Evolutionary conservation across 2,888 invertebrate genomes (phyloP), one percentile per base, ranked within the genome.

Genomic region (Agrenia bidenticulata): DNA sequence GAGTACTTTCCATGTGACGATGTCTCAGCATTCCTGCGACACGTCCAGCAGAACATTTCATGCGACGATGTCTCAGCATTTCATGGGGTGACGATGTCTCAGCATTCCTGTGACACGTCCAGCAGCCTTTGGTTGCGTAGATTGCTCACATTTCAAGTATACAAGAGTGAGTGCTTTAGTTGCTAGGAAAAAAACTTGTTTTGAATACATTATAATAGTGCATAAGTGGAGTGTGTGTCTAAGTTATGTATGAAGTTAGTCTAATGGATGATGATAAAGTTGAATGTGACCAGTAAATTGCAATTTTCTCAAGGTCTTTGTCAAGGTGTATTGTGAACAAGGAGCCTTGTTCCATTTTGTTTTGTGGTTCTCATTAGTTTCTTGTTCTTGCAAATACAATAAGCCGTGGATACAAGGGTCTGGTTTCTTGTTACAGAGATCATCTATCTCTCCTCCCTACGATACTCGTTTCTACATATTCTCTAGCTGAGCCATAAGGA

Each of bases 241-340:
- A 45, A 19, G 4, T 45, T 45, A 19, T 45, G n/a, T n/a, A 45
- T 45, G 45, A 17, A 4, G 45, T 17, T 19, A 19, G 15, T 15
- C 7, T 11, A 45, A 5, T 45, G 45, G 45, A 45, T 45, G 45
- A 45, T 45, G 45, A 45, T 45, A 5, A 15, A 5, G 45, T 45
- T 45, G 45, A 45, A 45, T 45, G n/a, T 45, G 45, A 45, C 45
- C 45, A 45, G 15, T 45, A 45, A 45, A 45, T 45, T 57, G 41
- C 41, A 57, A 21, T 57, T 2, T 39, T 55, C 32, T 57, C 56
- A 57, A 57, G 56, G 56, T 57, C 56, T 57, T 39, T 57, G 56
- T 37, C 56, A 57, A 55, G 56, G 56, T 11, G 45, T 45, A 45
- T 19, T 45, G 15, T 19, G 19, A 37, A 39, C 27, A 57, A 57